These are phyloP conservation scores for Tachina lurida DNA, from an alignment of 2,888 invertebrate species.

Conservation along the genomic window DNA sequence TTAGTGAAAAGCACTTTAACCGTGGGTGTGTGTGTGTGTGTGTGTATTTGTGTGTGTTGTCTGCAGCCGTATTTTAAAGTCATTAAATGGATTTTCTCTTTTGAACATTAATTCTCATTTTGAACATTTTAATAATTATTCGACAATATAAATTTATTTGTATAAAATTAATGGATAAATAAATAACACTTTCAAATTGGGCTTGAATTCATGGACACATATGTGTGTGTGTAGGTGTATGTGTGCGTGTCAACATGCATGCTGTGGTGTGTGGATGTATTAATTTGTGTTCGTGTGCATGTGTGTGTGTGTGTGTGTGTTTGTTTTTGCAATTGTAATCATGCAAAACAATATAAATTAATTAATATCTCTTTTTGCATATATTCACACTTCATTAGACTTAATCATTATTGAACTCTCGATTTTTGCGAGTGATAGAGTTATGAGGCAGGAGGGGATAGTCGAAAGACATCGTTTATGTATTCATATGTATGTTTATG, in stretches of 20 bases:
- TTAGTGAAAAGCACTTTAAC: not conserved
- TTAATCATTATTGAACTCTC: slow-evolving; percentile 65
- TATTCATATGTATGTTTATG: not conserved
- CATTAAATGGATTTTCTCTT: slow-evolving; percentile 55
- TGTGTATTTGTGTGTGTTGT: not conserved
- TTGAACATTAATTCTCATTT: slow-evolving; percentile 57
- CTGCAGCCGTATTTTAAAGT: slow-evolving; percentile 33
- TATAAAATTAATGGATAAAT: slow-evolving; percentile 64
- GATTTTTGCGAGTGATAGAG: slow-evolving; percentile 42
- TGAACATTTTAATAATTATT: slow-evolving; percentile 60
- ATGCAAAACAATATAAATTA: slow-evolving; percentile 68
- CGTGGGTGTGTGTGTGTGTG: not conserved
- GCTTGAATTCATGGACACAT: slow-evolving; percentile 28
- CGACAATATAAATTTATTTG: slow-evolving; percentile 64
- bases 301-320: slow-evolving; percentile 66
- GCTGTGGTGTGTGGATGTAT: slow-evolving; percentile 34
- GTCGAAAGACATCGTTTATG: not conserved
- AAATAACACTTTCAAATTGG: slow-evolving; percentile 67
- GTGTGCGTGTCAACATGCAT: slow-evolving; percentile 14
- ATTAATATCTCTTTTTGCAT: slow-evolving; percentile 65
- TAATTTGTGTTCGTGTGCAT: slow-evolving; percentile 67
- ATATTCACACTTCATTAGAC: slow-evolving; percentile 68
- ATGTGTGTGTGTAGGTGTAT: not conserved
- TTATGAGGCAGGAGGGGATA: not conserved
- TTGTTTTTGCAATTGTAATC: slow-evolving; percentile 63